These are phyloP conservation scores for Chiridota heheva DNA, from an alignment of 35 echinoderm and acorn worm species.

Conservation along the genomic window DNA sequence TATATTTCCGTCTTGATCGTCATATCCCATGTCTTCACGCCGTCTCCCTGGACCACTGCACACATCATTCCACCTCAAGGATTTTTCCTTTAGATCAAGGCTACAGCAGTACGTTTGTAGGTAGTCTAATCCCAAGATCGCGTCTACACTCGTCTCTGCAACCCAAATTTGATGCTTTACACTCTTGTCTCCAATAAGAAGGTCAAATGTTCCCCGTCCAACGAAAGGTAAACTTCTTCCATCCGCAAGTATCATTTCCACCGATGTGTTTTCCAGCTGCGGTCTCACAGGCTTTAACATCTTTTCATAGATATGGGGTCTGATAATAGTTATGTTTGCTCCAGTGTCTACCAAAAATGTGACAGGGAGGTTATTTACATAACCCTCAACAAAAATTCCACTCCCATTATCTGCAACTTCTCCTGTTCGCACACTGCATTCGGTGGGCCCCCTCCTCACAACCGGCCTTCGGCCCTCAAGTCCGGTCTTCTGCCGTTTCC, in stretches of 20 bases:
- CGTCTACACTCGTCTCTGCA: conserved; percentile 17
- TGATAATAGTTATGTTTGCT: conserved; percentile 14
- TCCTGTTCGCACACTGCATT: background rate
- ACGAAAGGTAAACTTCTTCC: background rate
- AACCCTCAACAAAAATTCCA: conserved; percentile 12
- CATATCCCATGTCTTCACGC: background rate
- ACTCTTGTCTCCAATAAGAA: conserved; percentile 22
- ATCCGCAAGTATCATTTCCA: conserved; percentile 17
- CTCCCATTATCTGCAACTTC: background rate
- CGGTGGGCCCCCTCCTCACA: background rate
- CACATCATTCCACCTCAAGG: background rate
- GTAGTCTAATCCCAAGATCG: conserved; percentile 38
- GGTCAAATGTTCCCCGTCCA: background rate
- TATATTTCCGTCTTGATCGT: too few species aligned
- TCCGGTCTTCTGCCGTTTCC: conserved; percentile 34
- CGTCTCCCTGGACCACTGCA: background rate
- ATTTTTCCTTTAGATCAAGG: conserved; percentile 3
- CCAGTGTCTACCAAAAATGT: conserved; percentile 49
- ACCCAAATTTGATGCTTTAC: conserved; percentile 62
- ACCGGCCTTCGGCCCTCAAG: conserved; percentile 36
- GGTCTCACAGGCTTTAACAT: conserved; percentile 10
- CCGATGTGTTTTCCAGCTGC: background rate
- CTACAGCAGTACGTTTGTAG: background rate
- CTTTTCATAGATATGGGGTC: conserved; percentile 29
- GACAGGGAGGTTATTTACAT: background rate